These are phyloP conservation scores for Fissipunctia ypsillon DNA, from an alignment of 2,888 invertebrate genomes.

Conservation along the genomic window DNA sequence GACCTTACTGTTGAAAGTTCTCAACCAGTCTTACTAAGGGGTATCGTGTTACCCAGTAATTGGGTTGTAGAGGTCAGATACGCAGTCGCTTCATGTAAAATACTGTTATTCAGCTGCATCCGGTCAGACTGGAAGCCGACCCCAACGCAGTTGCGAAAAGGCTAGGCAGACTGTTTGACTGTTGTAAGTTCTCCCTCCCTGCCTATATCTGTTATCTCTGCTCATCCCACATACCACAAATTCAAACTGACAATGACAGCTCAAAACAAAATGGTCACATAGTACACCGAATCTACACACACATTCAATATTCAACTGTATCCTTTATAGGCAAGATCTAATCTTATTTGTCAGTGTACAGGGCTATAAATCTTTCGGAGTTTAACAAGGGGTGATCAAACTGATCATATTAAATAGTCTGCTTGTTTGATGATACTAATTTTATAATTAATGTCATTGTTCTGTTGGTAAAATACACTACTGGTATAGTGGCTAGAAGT, in stretches of 20 bases:
- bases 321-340: rapidly evolving
- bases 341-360: background rate
- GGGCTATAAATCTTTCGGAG: constrained; percentile 28
- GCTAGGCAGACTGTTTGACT: too few relatives aligned
- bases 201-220: background rate
- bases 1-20: background rate
- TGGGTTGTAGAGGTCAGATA: too few relatives aligned
- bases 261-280: constrained; percentile 19
- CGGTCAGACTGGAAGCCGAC: too few relatives aligned
- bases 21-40: too few relatives aligned
- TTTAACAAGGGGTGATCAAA: constrained; percentile 33
- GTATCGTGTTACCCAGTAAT: too few relatives aligned
- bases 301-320: constrained; percentile 14
- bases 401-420: constrained; percentile 26
- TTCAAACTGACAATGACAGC: background rate
- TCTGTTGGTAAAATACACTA: background rate
- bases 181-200: background rate
- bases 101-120: too few relatives aligned
- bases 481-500: background rate
- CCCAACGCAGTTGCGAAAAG: too few relatives aligned
- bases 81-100: too few relatives aligned
- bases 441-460: constrained; percentile 42
- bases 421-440: constrained; percentile 44
- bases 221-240: constrained; percentile 17
- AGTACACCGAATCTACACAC: background rate